Evolutionary conservation across 2,888 invertebrate genomes (phyloP).

Genomic region (Criorhina ranunculi): DNA sequence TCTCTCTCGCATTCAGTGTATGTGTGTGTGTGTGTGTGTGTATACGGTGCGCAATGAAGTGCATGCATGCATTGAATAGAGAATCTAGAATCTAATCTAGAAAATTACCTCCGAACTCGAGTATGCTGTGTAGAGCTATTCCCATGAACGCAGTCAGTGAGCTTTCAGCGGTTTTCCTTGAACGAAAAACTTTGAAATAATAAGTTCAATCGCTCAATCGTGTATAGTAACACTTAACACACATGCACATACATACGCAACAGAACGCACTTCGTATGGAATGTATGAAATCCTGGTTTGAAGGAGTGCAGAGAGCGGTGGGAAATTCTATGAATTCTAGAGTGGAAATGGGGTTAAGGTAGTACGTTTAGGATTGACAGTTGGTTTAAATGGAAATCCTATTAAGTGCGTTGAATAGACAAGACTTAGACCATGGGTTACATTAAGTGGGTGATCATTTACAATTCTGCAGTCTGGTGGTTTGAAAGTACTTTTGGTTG

Average conservation of each 20-base stretch:
- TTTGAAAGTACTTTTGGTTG: too few species aligned
- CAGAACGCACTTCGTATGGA: conserved; percentile 64
- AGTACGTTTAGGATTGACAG: too few species aligned
- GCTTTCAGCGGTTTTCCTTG: conserved; percentile 76
- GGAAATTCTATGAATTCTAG: conserved; percentile 25
- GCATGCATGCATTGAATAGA: conserved; percentile 61
- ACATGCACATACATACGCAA: conserved; percentile 30
- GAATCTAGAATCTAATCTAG: conserved; percentile 75
- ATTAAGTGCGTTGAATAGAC: too few species aligned
- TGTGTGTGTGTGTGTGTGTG: background rate
- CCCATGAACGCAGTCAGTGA: conserved; percentile 77
- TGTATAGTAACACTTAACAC: conserved; percentile 26
- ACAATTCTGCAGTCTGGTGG: too few species aligned
- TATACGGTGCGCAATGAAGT: conserved; percentile 39
- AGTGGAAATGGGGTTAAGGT: background rate
- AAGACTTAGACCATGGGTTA: too few species aligned
- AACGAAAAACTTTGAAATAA: conserved; percentile 76
- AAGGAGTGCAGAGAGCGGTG: conserved; percentile 40
- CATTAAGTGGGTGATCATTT: too few species aligned
- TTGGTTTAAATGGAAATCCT: too few species aligned
- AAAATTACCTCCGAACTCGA: conserved; percentile 74
- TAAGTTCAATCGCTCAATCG: conserved; percentile 73
- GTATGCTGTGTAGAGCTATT: conserved; percentile 39
- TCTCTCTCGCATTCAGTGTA: conserved; percentile 42
- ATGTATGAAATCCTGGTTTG: conserved; percentile 72